phyloP scores from a whole-genome alignment of 2,797 vertebrate species.

The Anniella stebbinsi region DNA sequence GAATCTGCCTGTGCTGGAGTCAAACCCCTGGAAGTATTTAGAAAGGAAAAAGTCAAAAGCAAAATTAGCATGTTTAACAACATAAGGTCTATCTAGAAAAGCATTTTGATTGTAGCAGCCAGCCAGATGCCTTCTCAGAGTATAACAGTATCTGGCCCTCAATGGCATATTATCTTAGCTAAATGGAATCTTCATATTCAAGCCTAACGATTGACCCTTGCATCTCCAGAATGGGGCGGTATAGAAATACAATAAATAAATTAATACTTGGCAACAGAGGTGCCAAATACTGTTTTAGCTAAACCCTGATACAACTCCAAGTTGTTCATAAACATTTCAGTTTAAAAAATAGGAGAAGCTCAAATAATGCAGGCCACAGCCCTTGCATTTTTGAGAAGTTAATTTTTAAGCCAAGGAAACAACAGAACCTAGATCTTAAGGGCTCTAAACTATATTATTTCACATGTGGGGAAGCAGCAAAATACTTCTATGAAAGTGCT shows the following conservation, averaged over 20 bases:
- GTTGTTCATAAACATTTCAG: not conserved
- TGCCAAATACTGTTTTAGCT: not conserved
- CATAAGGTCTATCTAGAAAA: not conserved
- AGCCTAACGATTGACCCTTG: not conserved
- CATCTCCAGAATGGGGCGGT: not conserved
- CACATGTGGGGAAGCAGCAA: not conserved
- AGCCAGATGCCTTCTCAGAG: not conserved
- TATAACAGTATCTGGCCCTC: not conserved
- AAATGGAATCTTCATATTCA: not conserved
- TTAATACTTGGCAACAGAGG: not conserved
- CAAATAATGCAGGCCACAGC: not conserved
- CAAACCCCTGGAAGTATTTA: constrained; percentile 87
- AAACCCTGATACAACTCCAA: not conserved
- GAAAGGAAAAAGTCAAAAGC: constrained; percentile 6
- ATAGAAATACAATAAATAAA: too few relatives aligned
- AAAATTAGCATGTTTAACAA: not conserved
- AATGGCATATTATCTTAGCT: not conserved
- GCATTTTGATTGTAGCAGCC: not conserved
- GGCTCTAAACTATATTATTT: not conserved
- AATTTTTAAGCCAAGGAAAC: not conserved
- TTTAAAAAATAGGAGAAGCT: not conserved
- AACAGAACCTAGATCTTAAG: not conserved
- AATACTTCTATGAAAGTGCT: not conserved
- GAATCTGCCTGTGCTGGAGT: constrained; percentile 94
- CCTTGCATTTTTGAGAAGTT: not conserved